Evolutionary conservation across 1,140 invertebrate genomes (phyloP), one percentile per base, ranked within the genome.

Genomic region (Apis laboriosa): DNA sequence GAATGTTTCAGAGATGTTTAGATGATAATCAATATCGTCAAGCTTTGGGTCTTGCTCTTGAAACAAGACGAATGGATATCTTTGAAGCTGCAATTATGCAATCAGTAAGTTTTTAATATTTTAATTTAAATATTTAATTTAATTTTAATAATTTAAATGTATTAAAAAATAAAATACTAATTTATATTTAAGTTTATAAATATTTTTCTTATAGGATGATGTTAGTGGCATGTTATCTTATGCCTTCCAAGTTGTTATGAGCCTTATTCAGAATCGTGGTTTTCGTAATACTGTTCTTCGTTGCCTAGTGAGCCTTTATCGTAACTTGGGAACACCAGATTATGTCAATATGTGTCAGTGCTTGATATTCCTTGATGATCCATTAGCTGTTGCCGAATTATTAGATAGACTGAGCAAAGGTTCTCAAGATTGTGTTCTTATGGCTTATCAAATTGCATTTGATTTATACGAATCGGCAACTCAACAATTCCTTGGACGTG

Each of bases 381-480:
- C 98, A 2, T 92, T 97, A 49, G 96, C 97, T 43, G 98, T 99
- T 1, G 98, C 98, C 17, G 97, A 98, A 92, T 97, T 99, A 84
- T 94, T 99, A 1, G 98, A 99, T 87, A 98, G 97, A 94, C 94
- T 99, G 0, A 97, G 97, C 66, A 96, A 97, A 93, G 96, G 96
- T 7, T 95, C 96, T 24, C 96, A 97, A 86, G 97, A 97, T 53
- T 94, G 92, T 86, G 91, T 93, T 84, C 79, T 99, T 9, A 99
- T 99, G 98, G 99, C 98, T 0, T 99, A 99, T 94, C 99, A 99
- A 95, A 99, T 99, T 90, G 98, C 97, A 0, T 99, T 99, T 95
- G 99, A 99, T 96, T 95, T 99, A 84, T 99, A 99, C 91, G 99
- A 99, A 94, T 99, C 98, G 83, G 99, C 99, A 1, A 99, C 99